phyloP scores from a whole-genome alignment of 2,888 invertebrate species.

The Hyposoter didymator region DNA sequence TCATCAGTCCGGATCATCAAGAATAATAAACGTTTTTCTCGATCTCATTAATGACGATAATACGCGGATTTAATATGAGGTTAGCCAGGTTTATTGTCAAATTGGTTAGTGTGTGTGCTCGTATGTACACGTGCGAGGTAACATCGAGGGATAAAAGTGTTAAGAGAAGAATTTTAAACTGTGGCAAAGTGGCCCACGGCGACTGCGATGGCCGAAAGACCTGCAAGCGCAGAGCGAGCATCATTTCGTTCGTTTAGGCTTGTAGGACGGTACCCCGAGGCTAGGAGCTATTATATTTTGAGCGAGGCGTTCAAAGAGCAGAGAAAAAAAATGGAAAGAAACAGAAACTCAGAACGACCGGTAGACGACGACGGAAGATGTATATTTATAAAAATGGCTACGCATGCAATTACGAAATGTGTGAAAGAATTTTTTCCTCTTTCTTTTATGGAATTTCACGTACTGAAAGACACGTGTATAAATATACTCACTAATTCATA shows the following conservation, averaged over 20 bases:
- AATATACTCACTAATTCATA: conserved; percentile 9
- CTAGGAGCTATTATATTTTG: conserved; percentile 60
- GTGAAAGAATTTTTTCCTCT: conserved; percentile 43
- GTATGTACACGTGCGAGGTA: conserved; percentile 27
- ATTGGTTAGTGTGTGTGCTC: conserved; percentile 23
- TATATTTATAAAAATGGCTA: conserved; percentile 55
- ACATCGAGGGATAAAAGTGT: conserved; percentile 34
- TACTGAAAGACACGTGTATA: background rate
- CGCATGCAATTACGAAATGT: conserved; percentile 41
- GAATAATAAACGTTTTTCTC: conserved; percentile 57
- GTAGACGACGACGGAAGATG: conserved; percentile 38
- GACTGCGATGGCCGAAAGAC: conserved; percentile 29
- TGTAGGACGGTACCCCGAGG: conserved; percentile 52
- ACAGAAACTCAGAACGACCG: conserved; percentile 29
- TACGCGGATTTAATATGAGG: conserved; percentile 58
- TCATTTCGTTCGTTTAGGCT: conserved; percentile 37
- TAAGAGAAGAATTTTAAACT: conserved; percentile 62
- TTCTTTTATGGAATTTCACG: background rate
- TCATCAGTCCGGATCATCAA: conserved; percentile 47
- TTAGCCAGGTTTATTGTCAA: conserved; percentile 50
- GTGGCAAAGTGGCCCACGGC: conserved; percentile 47
- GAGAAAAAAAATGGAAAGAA: conserved; percentile 9
- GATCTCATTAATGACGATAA: conserved; percentile 63
- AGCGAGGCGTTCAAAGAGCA: conserved; percentile 33
- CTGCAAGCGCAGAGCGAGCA: conserved; percentile 36